Base-by-base conservation (phyloP, 2,797 vertebrate species). In the Siniperca undulata region DNA sequence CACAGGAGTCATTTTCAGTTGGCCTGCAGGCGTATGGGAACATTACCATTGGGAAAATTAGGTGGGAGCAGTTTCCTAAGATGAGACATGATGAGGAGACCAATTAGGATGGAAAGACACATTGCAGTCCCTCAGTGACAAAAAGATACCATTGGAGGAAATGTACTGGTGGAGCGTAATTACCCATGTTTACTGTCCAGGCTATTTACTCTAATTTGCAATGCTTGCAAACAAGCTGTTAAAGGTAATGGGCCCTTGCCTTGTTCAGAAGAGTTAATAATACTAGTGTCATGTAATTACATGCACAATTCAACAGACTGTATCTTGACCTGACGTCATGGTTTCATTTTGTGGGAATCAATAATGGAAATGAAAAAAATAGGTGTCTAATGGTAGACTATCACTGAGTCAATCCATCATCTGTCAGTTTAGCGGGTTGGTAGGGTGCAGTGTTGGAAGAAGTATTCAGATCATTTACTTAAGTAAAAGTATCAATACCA, bases 171-270 rank as follows among this genome's bases (percentile, higher is more conserved):
- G 55, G 59, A 68, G 67, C 22, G 48, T 83, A 84, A 88, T 90
- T 81, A 89, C 70, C 68, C 70, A 53, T 82, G 80, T 90, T 91
- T 90, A 84, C 74, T 69, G 58, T 88, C 53, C 67, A 66, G 84
- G 78, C 77, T 68, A 85, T 92, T 81, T 84, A 55, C 34, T 42
- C n/a, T 85, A 68, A 89, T 89, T 83, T 84, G 82, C 82, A 73
- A 78, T 70, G 71, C 81, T 77, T 73, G 78, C 76, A 86, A 90
- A 89, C 78, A 88, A 77, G 67, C 44, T 74, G 60, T 83, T 84
- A 62, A 77, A 84, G 73, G 72, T 64, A 84, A 89, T 71, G 68
- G 46, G 46, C 30, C 50, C 36, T 48, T 10, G 69, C 34, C 56
- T 84, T 50, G 67, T 83, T 84, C n/a, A 70, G 40, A 30, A 46